Base-by-base conservation (phyloP, 2,888 invertebrate genomes). In the Oscheius onirici region DNA sequence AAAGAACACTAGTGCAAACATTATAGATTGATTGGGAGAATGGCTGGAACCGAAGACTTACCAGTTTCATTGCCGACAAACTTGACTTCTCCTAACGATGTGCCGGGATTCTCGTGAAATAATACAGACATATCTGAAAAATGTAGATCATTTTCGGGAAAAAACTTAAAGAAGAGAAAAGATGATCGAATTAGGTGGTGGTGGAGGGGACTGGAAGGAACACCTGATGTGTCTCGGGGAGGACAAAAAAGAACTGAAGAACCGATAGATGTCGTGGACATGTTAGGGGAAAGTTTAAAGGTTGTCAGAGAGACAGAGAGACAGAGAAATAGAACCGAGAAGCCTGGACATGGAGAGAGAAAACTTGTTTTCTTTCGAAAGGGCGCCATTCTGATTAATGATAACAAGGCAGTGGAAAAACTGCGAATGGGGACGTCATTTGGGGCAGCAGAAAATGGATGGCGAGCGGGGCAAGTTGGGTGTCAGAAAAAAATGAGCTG, bases 61-160 rank as follows among this genome's bases (percentile, higher is more conserved):
- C 61, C 66, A 11, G 71, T 52, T 10, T 44, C 55, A 41, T 63
- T 51, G 17, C 54, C 46, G 5, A 72, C 26, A 34, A 34, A 34
- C 28, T 58, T 41, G 3, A 68, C 71, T 17, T 69, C 72, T 15
- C 80, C 82, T 46, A 82, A 72, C 46, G 75, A 75, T 34, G 82
- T 82, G 55, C 79, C 79, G 65, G 80, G 80, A 49, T 82, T 82
- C 70, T 82, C 82, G 74, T 77, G 77, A 68, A 79, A 78, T 63
- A 81, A 72, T 28, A 82, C 75, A 28, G 82, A 81, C 82, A 82
- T 81, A 34, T 51, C 58, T 58, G 41, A 2, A 43, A 57, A 41
- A 41, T n/a, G 34, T 3, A 34, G 34, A 8, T 61, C 49, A 20
- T 17, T 49, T 63, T 17, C 44, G 13, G 43, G 15, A 5, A 44